Base-by-base conservation (phyloP, 2,888 invertebrate genomes). In the Erannis defoliaria region DNA sequence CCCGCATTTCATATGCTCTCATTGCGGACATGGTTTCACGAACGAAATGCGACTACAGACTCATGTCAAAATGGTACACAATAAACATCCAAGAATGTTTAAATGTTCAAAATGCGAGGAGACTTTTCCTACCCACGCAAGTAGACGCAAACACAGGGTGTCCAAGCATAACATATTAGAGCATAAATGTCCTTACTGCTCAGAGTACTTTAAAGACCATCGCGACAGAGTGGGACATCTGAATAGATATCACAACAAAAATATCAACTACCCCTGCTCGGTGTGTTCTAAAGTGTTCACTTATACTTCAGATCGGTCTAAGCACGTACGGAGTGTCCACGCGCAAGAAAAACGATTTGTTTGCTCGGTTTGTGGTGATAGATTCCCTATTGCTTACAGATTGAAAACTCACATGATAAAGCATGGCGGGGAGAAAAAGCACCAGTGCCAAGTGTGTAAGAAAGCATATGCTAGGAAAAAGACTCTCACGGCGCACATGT, bases 211-310 rank as follows among this genome's bases (percentile, higher is more conserved):
- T 33, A 80, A 80, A 64, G 67, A 72, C 0, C 87, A 85, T 49
- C 68, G 71, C 0, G 75, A 80, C 26, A 75, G 86, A 60, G 62
- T 74, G 9, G 78, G 72, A 18, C 81, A 81, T 66, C 50, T 65
- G 4, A 69, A 65, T 12, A 6, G 56, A 5, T 35, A 49, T 26
- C 68, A 69, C 23, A 42, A 29, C 6, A 55, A 42, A 12, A 86
- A 82, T 42, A 74, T 89, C 0, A 86, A 89, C 21, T 92, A 87
- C 49, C 82, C 85, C 0, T 93, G 92, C 57, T 82, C 79, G 21
- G 71, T 89, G n/a, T 93, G 92, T 51, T 46, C 86, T 0, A 78
- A 88, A 0, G 85, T 90, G 9, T 92, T 91, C 56, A 73, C 81
- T 0, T 77, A 87, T 77, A 53, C 73, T 74, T 0, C 82, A 80